A percentile compares a stretch with the other conserved stretches of the same genome.
Conservation (phyloP, 2,888 invertebrate species). For the Lingula anatina region DNA sequence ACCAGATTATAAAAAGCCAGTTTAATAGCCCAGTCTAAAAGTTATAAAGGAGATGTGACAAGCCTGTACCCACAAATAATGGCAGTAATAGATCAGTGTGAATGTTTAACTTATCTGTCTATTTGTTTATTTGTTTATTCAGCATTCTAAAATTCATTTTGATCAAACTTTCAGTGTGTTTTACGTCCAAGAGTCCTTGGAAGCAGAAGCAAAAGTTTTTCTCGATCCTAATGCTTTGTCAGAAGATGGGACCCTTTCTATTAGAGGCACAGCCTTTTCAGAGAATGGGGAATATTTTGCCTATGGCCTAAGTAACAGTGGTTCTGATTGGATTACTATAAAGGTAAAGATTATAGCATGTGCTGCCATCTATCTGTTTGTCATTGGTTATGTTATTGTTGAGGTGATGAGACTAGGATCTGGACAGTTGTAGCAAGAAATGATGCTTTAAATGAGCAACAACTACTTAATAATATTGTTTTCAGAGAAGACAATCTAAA, state of each 20-base stretch:
- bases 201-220: slow-evolving; percentile 70
- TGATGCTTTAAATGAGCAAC: not conserved
- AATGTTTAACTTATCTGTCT: too few species aligned
- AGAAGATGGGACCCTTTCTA: slow-evolving; percentile 61
- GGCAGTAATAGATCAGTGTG: too few species aligned
- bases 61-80: too few species aligned
- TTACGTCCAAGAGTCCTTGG: slow-evolving; percentile 77
- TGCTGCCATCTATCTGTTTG: not conserved
- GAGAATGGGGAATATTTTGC: slow-evolving; percentile 86
- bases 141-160: too few species aligned
- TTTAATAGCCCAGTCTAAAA: too few species aligned
- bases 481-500: too few species aligned
- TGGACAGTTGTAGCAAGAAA: not conserved
- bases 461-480: too few species aligned
- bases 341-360: slow-evolving; percentile 34
- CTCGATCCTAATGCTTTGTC: slow-evolving; percentile 92
- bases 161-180: slow-evolving; percentile 72
- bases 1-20: too few species aligned
- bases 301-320: slow-evolving; percentile 85
- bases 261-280: slow-evolving; percentile 56
- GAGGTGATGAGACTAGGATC: not conserved
- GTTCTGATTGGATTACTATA: slow-evolving; percentile 95
- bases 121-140: too few species aligned
- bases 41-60: too few species aligned
- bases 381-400: not conserved